Conservation (phyloP, 1,140 invertebrate genomes). For the Anoplolepis gracilipes region DNA sequence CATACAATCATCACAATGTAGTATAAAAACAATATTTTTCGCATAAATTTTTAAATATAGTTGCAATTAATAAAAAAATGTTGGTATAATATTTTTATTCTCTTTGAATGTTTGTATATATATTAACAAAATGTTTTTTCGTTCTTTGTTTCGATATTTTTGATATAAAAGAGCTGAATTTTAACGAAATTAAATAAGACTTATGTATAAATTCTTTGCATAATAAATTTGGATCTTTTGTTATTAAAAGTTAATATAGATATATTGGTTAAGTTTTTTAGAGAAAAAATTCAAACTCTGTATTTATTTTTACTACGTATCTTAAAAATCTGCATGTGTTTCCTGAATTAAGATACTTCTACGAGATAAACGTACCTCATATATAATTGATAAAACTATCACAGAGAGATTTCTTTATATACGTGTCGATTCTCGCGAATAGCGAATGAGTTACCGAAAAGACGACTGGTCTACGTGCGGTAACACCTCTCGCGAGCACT, state of each 20-base stretch:
- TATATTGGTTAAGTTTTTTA: not conserved
- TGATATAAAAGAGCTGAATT: conserved; percentile 18
- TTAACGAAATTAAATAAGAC: not conserved
- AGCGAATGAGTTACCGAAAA: conserved; percentile 29
- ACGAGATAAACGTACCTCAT: not conserved
- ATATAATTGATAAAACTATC: not conserved
- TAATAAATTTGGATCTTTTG: not conserved
- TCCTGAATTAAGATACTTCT: not conserved
- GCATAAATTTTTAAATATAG: conserved; percentile 19
- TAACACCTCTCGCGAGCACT: conserved; percentile 3
- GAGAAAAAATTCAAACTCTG: not conserved
- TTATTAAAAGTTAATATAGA: not conserved
- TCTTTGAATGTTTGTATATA: not conserved
- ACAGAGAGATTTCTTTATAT: conserved; percentile 48
- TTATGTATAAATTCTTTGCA: not conserved
- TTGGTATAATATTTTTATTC: conserved; percentile 31
- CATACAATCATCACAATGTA: not conserved
- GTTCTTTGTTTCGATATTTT: too few species aligned
- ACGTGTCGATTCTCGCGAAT: not conserved
- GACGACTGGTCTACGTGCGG: conserved; percentile 19
- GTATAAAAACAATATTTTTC: not conserved
- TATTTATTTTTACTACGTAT: not conserved
- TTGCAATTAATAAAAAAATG: too few species aligned
- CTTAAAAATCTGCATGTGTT: not conserved
- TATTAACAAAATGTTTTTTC: not conserved